Conservation (phyloP, 2,888 invertebrate species). For the Pristionchus arcanus region DNA sequence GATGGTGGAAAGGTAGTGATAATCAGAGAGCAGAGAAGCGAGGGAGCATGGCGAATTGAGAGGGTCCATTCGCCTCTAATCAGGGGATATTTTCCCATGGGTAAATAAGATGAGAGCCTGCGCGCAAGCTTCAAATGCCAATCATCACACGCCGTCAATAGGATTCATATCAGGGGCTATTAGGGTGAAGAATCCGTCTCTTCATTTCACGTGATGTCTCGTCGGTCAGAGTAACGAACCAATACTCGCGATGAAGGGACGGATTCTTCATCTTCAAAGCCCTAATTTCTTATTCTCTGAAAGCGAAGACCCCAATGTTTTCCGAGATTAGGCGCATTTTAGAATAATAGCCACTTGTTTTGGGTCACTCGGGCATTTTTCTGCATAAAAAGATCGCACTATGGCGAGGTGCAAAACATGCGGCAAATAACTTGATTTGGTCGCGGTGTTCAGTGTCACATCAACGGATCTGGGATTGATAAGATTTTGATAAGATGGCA, state of each 20-base stretch:
- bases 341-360: not conserved
- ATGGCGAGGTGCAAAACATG: not conserved
- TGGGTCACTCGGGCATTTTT: not conserved
- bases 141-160: not conserved
- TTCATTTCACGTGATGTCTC: too few relatives aligned
- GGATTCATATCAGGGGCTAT: not conserved
- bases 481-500: conserved; percentile 8
- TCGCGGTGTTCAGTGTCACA: not conserved
- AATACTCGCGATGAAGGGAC: too few relatives aligned
- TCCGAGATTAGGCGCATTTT: too few relatives aligned
- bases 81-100: not conserved
- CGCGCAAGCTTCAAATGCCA: not conserved
- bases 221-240: too few relatives aligned
- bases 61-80: not conserved
- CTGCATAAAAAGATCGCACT: not conserved
- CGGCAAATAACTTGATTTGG: conserved; percentile 3
- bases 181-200: too few relatives aligned
- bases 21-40: not conserved
- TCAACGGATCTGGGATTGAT: not conserved
- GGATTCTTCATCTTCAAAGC: too few relatives aligned
- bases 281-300: too few relatives aligned
- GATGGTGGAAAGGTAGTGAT: not conserved
- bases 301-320: too few relatives aligned
- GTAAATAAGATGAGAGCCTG: not conserved
- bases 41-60: too few relatives aligned